Conservation (phyloP, 2,888 invertebrate species). For the Gandaritis pyraliata region DNA sequence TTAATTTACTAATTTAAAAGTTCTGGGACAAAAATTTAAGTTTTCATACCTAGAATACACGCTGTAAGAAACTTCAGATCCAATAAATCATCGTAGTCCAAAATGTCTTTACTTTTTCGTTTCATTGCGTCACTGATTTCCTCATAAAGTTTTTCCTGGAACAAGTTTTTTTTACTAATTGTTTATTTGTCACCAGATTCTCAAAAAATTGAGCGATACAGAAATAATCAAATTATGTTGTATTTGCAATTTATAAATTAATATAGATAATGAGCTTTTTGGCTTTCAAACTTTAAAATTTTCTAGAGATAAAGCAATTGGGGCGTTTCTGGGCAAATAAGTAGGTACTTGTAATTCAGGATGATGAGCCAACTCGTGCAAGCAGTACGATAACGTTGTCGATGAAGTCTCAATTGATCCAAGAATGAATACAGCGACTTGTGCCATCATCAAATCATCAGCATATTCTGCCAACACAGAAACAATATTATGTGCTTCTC, state of each 20-base stretch:
- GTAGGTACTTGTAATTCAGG: slow-evolving; percentile 61
- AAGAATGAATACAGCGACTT: slow-evolving; percentile 68
- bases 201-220: too few species aligned
- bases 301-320: not conserved
- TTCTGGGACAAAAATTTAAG: not conserved
- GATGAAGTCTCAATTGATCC: slow-evolving; percentile 72
- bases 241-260: too few species aligned
- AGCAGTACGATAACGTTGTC: slow-evolving; percentile 54
- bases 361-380: slow-evolving; percentile 68
- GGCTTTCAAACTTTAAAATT: not conserved
- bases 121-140: slow-evolving; percentile 60
- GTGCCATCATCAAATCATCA: slow-evolving; percentile 70
- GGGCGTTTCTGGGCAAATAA: not conserved
- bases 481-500: not conserved
- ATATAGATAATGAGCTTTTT: too few species aligned
- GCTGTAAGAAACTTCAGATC: slow-evolving; percentile 64
- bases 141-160: slow-evolving; percentile 63
- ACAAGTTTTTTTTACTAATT: slow-evolving; percentile 7
- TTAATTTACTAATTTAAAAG: not conserved
- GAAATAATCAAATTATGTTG: too few species aligned
- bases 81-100: slow-evolving; percentile 67
- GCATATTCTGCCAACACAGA: slow-evolving; percentile 53
- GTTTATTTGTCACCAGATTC: not conserved
- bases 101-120: slow-evolving; percentile 55
- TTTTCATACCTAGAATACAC: slow-evolving; percentile 61